Base-by-base conservation (phyloP, 1,140 invertebrate genomes). In the honey bee (Apis mellifera) region DNA sequence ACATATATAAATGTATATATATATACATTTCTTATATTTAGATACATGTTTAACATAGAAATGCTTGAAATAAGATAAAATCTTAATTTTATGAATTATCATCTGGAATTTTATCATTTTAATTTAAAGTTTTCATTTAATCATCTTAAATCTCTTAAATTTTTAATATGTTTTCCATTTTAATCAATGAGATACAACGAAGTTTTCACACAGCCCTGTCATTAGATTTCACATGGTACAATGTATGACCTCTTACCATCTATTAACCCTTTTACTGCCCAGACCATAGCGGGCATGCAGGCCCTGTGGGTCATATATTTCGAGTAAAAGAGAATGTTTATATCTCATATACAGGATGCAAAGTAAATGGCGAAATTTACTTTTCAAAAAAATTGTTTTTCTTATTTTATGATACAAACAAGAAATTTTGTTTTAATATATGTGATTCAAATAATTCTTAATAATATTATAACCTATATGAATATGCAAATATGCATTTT, bases 291-390 rank as follows among this genome's bases (percentile, higher is more conserved):
- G 76, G 76, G 76, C 76, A 78, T 78, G 76, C 76, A 78, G 76
- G 66, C 76, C 76, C 76, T 78, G 76, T 70, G 69, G 76, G 65
- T 78, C 76, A 78, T 78, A 72, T 78, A 78, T 78, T 70, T 78
- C 42, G 65, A 78, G 69, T 78, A 68, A 78, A 78, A 78, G 76
- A 59, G 62, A 66, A 71, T 48, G n/a, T 78, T 71, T 78, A 70
- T 32, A 60, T 71, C 54, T 60, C 13, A 26, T 59, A 79, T 73
- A 80, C 70, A 80, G 26, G 70, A 80, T 73, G 78, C 59, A 48
- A 52, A 73, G 59, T 80, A 80, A 80, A 80, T 55, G 78, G 70
- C 23, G 32, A 42, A 69, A 42, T 21, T 54, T n/a, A n/a, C 2
- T 21, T 32, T 57, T 21, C 11, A 57, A 7, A 19, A n/a, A 71